Evolutionary conservation across 2,113 vertebrate genomes (phyloP).

Genomic region (Anolis carolinensis): DNA sequence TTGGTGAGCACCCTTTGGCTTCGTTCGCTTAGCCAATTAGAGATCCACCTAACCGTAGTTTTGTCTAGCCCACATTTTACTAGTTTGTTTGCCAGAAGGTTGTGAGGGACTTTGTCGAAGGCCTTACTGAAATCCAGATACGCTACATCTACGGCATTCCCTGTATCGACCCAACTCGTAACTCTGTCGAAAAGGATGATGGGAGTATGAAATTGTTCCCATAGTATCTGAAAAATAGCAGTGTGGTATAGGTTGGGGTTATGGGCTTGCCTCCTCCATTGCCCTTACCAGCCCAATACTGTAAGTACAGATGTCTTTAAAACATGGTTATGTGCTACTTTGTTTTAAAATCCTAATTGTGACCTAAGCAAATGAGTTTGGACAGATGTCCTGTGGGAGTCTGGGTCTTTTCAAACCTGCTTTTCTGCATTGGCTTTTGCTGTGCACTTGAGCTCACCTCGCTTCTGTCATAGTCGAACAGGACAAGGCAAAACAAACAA

Average conservation of each 20-base stretch:
- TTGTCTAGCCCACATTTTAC: no score
- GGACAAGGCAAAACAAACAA: conserved; percentile 62
- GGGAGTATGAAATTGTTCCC: neutral
- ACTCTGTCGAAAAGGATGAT: neutral
- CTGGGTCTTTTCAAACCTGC: conserved; percentile 18
- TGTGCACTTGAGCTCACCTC: neutral
- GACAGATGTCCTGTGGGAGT: conserved; percentile 8
- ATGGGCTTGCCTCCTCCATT: conserved; percentile 2
- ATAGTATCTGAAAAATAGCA: neutral
- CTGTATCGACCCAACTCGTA: no score
- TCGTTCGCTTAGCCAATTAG: no score
- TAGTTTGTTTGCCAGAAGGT: no score
- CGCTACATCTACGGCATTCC: no score
- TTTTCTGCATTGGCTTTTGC: neutral
- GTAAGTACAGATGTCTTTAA: neutral
- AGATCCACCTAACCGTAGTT: no score
- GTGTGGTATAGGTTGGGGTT: neutral
- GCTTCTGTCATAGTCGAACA: conserved; percentile 58
- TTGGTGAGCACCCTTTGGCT: no score
- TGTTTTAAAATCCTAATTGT: neutral
- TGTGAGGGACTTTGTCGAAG: no score
- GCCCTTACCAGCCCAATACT: neutral
- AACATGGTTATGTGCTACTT: neutral
- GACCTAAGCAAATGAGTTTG: neutral
- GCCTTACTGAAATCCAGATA: no score